phyloP scores from a whole-genome alignment of 2,888 invertebrate species.

The Auanema sp. region DNA sequence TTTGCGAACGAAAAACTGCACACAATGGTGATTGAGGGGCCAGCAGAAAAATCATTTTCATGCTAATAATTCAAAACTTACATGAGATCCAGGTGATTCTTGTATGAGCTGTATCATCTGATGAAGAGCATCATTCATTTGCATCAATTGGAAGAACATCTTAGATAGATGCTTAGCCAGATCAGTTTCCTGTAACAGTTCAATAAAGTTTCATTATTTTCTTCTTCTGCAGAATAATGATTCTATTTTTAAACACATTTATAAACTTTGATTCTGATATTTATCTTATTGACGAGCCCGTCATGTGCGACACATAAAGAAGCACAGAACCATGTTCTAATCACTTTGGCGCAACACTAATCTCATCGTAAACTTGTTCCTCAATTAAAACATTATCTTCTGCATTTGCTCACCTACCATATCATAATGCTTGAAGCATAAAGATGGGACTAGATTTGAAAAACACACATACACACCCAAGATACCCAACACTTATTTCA shows the following conservation, averaged over 20 bases:
- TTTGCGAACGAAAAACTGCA: too few relatives aligned
- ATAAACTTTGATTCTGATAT: conserved; percentile 7
- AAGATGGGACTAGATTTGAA: too few relatives aligned
- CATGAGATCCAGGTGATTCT: conserved; percentile 54
- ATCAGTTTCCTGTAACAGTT: conserved; percentile 73
- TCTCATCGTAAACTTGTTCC: conserved; percentile 18
- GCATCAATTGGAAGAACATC: conserved; percentile 85
- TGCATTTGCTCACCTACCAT: conserved; percentile 2
- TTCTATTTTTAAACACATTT: too few relatives aligned
- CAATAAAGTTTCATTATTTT: background rate
- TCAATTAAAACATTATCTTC: conserved; percentile 7
- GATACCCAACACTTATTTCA: too few relatives aligned
- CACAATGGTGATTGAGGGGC: background rate
- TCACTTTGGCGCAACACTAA: conserved; percentile 21
- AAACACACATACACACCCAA: too few relatives aligned
- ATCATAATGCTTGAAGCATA: background rate
- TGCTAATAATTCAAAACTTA: conserved; percentile 15
- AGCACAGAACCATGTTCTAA: conserved; percentile 20
- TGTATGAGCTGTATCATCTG: conserved; percentile 67
- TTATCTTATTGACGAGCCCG: conserved; percentile 13
- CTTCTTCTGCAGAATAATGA: too few relatives aligned
- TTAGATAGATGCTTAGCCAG: conserved; percentile 85
- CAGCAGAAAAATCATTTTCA: background rate
- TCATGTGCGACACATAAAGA: conserved; percentile 8
- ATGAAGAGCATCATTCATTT: conserved; percentile 76